phyloP scores from a whole-genome alignment of 2,888 invertebrate species.

The Clitarchus hookeri region DNA sequence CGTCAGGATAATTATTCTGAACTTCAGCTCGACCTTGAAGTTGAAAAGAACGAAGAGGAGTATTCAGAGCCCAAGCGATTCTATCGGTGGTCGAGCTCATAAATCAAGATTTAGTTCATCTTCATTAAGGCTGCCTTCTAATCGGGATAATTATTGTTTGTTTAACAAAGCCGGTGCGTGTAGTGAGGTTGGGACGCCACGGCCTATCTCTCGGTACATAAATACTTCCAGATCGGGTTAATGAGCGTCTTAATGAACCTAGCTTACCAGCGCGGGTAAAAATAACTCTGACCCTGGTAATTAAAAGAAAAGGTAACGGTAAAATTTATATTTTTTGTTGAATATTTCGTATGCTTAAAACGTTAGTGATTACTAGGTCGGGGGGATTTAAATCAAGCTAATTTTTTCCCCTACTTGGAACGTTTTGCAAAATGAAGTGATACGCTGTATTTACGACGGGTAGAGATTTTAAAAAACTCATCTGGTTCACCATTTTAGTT shows the following conservation, averaged over 20 bases:
- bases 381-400: constrained; percentile 1
- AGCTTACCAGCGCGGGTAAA: not conserved
- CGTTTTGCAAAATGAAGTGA: not conserved
- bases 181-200: not conserved
- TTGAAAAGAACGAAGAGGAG: not conserved
- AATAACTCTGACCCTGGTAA: not conserved
- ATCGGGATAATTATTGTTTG: constrained; percentile 23
- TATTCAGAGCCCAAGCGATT: not conserved
- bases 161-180: constrained; percentile 11
- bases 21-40: not conserved
- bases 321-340: not conserved
- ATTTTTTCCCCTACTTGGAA: not conserved
- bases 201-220: not conserved
- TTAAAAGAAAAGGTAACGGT: not conserved
- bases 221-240: constrained; percentile 18
- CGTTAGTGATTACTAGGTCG: constrained; percentile 14
- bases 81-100: not conserved
- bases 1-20: not conserved
- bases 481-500: not conserved
- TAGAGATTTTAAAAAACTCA: not conserved
- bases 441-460: not conserved
- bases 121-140: constrained; percentile 23
- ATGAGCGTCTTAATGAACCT: constrained; percentile 24
- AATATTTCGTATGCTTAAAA: not conserved
- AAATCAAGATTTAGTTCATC: constrained; percentile 23